These are phyloP conservation scores for Cylindroiulus punctatus DNA, from an alignment of 2,888 invertebrate genomes.

Conservation along the genomic window DNA sequence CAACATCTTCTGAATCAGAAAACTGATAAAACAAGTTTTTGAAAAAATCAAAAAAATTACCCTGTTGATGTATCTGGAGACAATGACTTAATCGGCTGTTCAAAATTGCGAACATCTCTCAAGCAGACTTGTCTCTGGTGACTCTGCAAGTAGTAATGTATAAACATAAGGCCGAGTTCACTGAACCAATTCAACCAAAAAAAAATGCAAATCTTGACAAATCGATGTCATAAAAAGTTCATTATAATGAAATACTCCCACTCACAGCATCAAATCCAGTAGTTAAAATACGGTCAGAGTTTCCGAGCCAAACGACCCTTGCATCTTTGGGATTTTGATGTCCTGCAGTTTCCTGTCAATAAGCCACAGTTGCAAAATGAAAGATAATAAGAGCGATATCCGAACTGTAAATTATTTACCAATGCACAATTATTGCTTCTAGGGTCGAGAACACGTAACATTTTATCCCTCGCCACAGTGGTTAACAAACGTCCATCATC, in stretches of 20 bases:
- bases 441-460: constrained; percentile 66
- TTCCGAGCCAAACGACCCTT: constrained; percentile 89
- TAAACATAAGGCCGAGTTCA: constrained; percentile 59
- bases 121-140: constrained; percentile 88
- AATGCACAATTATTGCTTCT: constrained; percentile 63
- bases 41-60: constrained; percentile 63
- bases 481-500: constrained; percentile 83
- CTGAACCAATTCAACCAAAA: neutral
- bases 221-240: neutral
- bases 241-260: constrained; percentile 55
- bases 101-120: constrained; percentile 85
- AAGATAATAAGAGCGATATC: neutral
- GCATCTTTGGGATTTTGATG: constrained; percentile 94
- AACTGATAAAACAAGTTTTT: neutral
- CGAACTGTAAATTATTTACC: constrained; percentile 54
- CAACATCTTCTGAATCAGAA: constrained; percentile 56
- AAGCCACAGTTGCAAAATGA: constrained; percentile 46
- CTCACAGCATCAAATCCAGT: constrained; percentile 85
- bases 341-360: constrained; percentile 71
- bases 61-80: constrained; percentile 89
- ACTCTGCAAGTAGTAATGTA: constrained; percentile 67
- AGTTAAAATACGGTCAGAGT: constrained; percentile 82
- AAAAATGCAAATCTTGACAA: neutral
- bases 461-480: constrained; percentile 71
- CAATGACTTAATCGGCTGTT: constrained; percentile 79